These are phyloP conservation scores for Acromyrmex heyeri DNA, from an alignment of 1,140 invertebrate species.

Conservation along the genomic window DNA sequence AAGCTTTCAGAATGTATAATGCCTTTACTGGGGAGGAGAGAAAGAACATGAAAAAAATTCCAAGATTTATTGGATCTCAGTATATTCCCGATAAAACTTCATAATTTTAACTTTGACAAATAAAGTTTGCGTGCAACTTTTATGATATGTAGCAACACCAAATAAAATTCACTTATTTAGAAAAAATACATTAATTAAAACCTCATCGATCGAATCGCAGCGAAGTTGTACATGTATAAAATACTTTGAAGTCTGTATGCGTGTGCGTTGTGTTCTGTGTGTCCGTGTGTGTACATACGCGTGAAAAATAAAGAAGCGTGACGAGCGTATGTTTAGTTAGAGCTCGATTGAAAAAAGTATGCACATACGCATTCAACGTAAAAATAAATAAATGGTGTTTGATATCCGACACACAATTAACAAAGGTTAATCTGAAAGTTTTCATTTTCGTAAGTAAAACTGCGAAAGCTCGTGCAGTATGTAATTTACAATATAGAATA, in stretches of 20 bases:
- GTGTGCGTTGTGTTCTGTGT: not conserved
- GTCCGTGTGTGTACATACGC: constrained; percentile 5
- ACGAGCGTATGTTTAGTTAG: constrained; percentile 29
- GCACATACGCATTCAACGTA: constrained; percentile 8
- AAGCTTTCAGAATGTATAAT: constrained; percentile 14
- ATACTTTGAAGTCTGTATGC: not conserved
- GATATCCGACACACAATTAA: constrained; percentile 38
- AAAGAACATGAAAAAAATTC: constrained; percentile 9
- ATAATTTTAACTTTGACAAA: not conserved
- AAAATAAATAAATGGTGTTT: constrained; percentile 52
- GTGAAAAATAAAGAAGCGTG: constrained; percentile 15
- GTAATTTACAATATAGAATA: constrained; percentile 30
- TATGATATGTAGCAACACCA: not conserved
- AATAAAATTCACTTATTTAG: not conserved
- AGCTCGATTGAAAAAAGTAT: constrained; percentile 30
- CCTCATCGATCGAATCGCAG: not conserved
- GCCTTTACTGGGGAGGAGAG: not conserved
- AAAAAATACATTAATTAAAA: constrained; percentile 2
- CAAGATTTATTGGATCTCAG: not conserved
- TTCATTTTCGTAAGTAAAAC: constrained; percentile 9
- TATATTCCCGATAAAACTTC: not conserved
- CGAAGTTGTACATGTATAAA: constrained; percentile 21
- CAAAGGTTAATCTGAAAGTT: not conserved
- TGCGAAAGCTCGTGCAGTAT: not conserved
- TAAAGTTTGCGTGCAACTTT: constrained; percentile 1